A percentile compares a stretch with the other conserved stretches of the same genome.
phyloP scores from a whole-genome alignment of 2,113 vertebrate species.

The Tor tambroides region DNA sequence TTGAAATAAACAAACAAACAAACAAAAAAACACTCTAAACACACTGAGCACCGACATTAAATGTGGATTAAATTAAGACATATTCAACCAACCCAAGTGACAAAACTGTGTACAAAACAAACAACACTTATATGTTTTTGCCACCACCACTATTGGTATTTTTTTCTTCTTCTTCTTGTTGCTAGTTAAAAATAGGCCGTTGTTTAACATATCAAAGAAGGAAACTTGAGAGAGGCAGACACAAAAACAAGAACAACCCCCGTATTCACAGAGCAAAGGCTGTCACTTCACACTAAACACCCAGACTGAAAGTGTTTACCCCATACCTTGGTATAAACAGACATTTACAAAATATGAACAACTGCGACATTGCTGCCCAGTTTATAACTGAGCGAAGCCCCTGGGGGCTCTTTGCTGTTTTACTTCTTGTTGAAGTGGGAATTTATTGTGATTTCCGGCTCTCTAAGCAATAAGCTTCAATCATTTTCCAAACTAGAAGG shows the following conservation, averaged over 20 bases:
- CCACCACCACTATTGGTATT: background rate
- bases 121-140: background rate
- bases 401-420: constrained; percentile 35
- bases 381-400: background rate
- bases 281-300: constrained; percentile 53
- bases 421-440: background rate
- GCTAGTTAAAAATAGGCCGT: constrained; percentile 55
- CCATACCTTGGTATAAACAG: background rate
- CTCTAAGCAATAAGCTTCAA: background rate
- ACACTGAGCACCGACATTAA: background rate
- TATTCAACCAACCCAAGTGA: background rate
- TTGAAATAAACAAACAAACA: background rate
- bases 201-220: constrained; percentile 62
- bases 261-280: constrained; percentile 47
- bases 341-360: constrained; percentile 29
- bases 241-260: constrained; percentile 44
- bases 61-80: background rate
- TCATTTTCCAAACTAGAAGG: background rate
- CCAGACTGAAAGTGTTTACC: constrained; percentile 33
- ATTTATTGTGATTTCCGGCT: background rate
- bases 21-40: background rate
- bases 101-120: constrained; percentile 17
- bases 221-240: constrained; percentile 45
- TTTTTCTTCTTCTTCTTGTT: constrained; percentile 15
- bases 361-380: background rate